Conservation (phyloP, 2,888 invertebrate species). For the Hermaeophaga mercurialis region DNA sequence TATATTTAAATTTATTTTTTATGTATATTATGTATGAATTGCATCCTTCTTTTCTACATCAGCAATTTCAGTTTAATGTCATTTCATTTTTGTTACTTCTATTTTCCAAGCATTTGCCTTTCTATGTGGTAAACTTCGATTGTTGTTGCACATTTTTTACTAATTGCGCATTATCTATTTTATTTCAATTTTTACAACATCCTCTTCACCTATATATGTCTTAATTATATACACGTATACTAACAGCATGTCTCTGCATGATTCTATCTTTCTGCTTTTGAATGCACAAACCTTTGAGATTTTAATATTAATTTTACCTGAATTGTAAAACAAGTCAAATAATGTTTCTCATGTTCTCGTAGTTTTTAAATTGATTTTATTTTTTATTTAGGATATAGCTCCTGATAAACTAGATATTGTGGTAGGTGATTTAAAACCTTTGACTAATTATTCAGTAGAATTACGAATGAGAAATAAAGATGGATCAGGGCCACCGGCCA, state of each 20-base stretch:
- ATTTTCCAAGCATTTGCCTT: too few relatives aligned
- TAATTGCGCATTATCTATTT: too few relatives aligned
- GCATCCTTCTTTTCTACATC: too few relatives aligned
- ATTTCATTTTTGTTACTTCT: too few relatives aligned
- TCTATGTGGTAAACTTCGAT: too few relatives aligned
- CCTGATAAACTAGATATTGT: slow-evolving; percentile 75
- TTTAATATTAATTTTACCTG: too few relatives aligned
- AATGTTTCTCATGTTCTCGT: too few relatives aligned
- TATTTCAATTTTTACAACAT: too few relatives aligned
- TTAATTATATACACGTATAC: not conserved
- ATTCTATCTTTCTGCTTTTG: not conserved
- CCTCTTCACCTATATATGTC: slow-evolving; percentile 3
- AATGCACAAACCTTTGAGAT: not conserved
- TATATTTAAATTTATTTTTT: not conserved
- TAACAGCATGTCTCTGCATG: slow-evolving; percentile 12
- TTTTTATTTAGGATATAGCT: slow-evolving; percentile 69
- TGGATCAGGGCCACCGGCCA: slow-evolving; percentile 77
- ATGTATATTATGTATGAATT: not conserved
- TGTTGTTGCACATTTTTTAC: too few relatives aligned
- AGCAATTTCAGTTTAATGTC: too few relatives aligned
- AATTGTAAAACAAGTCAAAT: too few relatives aligned
- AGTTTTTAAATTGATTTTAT: too few relatives aligned
- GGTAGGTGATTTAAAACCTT: slow-evolving; percentile 75
- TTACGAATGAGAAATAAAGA: slow-evolving; percentile 79
- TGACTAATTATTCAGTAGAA: slow-evolving; percentile 76